Base-by-base conservation (phyloP, 1,140 invertebrate genomes). In the Polyergus mexicanus region DNA sequence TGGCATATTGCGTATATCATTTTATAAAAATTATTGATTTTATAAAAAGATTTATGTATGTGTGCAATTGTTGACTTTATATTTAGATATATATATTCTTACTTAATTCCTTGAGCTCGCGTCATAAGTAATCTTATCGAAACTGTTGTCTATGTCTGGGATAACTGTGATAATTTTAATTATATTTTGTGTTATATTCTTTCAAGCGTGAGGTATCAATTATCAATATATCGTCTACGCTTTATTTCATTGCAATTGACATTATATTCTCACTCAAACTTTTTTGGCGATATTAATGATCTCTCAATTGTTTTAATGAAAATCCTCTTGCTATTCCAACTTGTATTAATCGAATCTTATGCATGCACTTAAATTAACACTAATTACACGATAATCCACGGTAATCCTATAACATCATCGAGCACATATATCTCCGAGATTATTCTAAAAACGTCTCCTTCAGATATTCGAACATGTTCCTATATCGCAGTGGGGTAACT, bases 371-470 rank as follows among this genome's bases (percentile, higher is more conserved):
- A 38, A 68, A 22, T 80, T 68, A 80, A 78, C 28, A 78, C 44
- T 69, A 80, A 80, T 80, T 80, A 80, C 44, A 32, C 38, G 25
- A 1, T 28, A 28, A 28, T 32, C 25, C 38, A 3, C 19, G 54
- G 28, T 32, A 83, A 83, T 72, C 66, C 78, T 60, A 28, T 11
- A 83, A 83, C 78, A 60, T 13, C 25, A 19, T 62, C 41, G 38
- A 41, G 54, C 66, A 3, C 25, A 35, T 41, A 71, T 72, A 81
- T 81, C 54, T 38, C 38, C 25, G n/a, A 58, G 54, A 81, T 81
- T 89, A 88, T 89, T 85, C 88, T 88, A 77, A 28, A 83, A 89
- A 77, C 77, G 87, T 89, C 88, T 84, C 84, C 87, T 85, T 86
- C 25, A 86, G 84, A 84, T 88, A 77, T 89, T 77, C 86, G 81